These are phyloP conservation scores for Lophochroa leadbeateri DNA, from an alignment of 2,113 vertebrate species.

Conservation along the genomic window DNA sequence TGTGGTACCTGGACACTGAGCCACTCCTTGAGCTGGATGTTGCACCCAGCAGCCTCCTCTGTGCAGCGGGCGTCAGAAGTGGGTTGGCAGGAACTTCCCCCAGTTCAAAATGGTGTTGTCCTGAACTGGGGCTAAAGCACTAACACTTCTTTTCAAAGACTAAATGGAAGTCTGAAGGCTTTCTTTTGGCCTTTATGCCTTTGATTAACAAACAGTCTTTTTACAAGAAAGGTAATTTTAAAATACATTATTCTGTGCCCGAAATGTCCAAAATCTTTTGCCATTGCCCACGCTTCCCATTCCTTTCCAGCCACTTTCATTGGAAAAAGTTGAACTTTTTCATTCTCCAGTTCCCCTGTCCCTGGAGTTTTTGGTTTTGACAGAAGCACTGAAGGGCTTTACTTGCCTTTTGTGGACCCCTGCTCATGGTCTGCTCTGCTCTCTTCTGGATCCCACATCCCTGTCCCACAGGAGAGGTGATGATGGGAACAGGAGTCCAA, in stretches of 20 bases:
- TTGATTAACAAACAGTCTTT: neutral
- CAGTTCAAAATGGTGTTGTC: neutral
- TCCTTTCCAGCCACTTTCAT: neutral
- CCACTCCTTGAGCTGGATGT: neutral
- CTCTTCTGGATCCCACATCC: neutral
- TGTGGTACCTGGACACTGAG: conserved; percentile 32
- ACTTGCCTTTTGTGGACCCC: neutral
- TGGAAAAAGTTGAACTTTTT: neutral
- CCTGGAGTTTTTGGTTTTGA: neutral
- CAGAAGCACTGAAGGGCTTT: accelerated
- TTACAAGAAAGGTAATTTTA: neutral
- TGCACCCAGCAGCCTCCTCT: neutral
- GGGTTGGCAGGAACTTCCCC: neutral
- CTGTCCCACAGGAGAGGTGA: neutral
- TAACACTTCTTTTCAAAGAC: neutral
- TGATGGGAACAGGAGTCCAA: neutral
- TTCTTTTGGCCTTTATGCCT: neutral
- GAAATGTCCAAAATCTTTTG: neutral
- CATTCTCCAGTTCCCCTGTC: neutral
- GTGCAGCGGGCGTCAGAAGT: neutral
- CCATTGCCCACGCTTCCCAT: neutral
- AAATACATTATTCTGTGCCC: neutral
- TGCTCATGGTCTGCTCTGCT: neutral
- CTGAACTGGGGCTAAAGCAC: neutral
- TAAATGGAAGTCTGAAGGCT: neutral